Conservation (phyloP, 2,797 vertebrate species). For the Neomorphus geoffroyi region DNA sequence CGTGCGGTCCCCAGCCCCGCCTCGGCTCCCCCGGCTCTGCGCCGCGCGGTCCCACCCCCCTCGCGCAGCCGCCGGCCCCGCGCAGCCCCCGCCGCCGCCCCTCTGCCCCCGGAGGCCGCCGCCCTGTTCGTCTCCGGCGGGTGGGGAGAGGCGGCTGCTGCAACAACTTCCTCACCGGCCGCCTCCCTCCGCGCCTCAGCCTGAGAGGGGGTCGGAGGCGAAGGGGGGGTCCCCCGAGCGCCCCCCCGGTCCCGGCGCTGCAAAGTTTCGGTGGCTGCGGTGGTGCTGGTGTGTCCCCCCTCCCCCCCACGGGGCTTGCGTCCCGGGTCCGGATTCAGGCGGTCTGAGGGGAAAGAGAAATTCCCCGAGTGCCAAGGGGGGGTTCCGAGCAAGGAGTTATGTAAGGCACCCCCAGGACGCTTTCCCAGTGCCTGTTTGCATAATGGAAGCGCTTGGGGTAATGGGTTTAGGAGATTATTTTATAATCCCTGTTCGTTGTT, state of each 20-base stretch:
- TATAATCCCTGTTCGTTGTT: neutral
- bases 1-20: no score
- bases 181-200: neutral
- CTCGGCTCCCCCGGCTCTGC: no score
- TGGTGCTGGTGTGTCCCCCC: neutral
- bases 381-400: neutral
- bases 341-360: neutral
- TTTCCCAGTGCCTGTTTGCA: neutral
- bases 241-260: neutral
- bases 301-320: neutral
- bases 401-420: conserved; percentile 26
- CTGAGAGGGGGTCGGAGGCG: neutral
- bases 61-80: no score
- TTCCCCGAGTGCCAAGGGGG: neutral
- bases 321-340: neutral
- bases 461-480: neutral
- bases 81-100: no score
- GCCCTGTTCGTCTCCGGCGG: neutral
- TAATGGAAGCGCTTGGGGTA: conserved; percentile 15
- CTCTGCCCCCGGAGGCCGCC: neutral
- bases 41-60: no score
- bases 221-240: neutral
- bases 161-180: neutral
- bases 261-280: conserved; percentile 12
- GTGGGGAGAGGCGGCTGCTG: neutral